Evolutionary conservation across 2,888 invertebrate species (phyloP), one percentile per base, ranked within the genome.

Genomic region (Drosophila paramelanica): DNA sequence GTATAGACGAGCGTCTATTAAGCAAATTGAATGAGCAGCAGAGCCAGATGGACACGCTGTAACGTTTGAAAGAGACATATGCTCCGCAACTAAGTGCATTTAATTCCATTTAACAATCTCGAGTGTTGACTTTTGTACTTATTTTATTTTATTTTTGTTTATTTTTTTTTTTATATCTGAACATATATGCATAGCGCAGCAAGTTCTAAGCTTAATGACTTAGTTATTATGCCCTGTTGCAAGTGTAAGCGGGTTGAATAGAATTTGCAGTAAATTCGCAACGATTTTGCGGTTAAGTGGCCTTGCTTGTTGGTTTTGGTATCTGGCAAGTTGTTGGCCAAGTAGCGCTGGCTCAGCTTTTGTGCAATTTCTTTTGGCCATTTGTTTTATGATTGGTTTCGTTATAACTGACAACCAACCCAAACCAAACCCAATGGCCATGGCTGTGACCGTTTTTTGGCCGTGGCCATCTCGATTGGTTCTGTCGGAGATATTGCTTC

Each of bases 351-450:
- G 46, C 64, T 73, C 69, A 62, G 59, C 67, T 42, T 59, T 65
- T 43, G 31, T 59, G 45, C 65, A 60, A 67, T 84, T 67, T 66
- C 58, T 60, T 73, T 55, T 61, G 46, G 66, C 46, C 53, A 53
- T 68, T 76, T 62, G 62, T 79, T 69, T 77, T 86, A 71, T 73
- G 73, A 69, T 67, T 77, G 73, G 57, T 74, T 76, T 75, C 66
- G 74, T 70, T 74, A 71, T 75, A 65, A 36, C 66, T 43, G 38
- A 17, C 55, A 57, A 23, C 67, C 58, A 58, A 67, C 62, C 17
- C 17, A 17, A 17, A 0, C 1, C 17, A 17, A 17, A 17, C 17
- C 17, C 73, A 45, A 38, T 27, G 36, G 38, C 43, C 49, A 49
- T 67, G 68, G 33, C 67, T 20, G 13, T 56, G 70, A 64, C 71